Evolutionary conservation across 2,888 invertebrate species (phyloP).

Genomic region (Apomyelois bistriatella): DNA sequence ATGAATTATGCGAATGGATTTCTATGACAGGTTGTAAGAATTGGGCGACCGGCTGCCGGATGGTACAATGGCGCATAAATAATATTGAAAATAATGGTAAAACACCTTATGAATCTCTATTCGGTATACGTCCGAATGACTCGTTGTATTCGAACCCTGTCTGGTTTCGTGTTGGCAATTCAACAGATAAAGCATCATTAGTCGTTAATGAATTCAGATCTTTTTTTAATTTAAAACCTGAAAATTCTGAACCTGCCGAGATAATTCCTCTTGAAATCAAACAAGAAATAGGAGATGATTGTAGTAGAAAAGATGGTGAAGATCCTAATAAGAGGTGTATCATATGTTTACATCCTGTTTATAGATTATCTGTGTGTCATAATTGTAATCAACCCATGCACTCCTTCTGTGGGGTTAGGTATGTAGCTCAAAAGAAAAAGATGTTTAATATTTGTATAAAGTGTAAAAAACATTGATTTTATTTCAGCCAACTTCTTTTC

Average conservation of each 20-base stretch:
- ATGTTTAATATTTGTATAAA: neutral
- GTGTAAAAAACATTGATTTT: neutral
- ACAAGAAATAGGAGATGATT: neutral
- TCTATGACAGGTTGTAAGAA: neutral
- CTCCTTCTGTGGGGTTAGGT: neutral
- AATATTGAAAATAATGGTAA: neutral
- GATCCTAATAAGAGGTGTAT: neutral
- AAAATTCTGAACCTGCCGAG: neutral
- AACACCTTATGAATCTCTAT: conserved; percentile 1
- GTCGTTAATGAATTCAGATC: neutral
- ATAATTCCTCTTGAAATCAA: too few relatives aligned
- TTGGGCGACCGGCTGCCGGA: conserved; percentile 13
- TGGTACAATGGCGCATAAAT: conserved; percentile 19
- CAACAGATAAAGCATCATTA: neutral
- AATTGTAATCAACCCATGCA: neutral
- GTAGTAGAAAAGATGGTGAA: too few relatives aligned
- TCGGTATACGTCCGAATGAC: neutral
- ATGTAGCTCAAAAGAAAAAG: neutral
- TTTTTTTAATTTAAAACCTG: neutral
- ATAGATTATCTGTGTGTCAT: neutral
- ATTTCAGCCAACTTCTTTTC: too few relatives aligned
- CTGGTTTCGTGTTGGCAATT: neutral
- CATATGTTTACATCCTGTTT: neutral
- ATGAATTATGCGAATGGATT: conserved; percentile 10
- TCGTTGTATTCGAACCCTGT: neutral